phyloP scores from a whole-genome alignment of 1,140 invertebrate genomes.

The Brachystomella parvula region DNA sequence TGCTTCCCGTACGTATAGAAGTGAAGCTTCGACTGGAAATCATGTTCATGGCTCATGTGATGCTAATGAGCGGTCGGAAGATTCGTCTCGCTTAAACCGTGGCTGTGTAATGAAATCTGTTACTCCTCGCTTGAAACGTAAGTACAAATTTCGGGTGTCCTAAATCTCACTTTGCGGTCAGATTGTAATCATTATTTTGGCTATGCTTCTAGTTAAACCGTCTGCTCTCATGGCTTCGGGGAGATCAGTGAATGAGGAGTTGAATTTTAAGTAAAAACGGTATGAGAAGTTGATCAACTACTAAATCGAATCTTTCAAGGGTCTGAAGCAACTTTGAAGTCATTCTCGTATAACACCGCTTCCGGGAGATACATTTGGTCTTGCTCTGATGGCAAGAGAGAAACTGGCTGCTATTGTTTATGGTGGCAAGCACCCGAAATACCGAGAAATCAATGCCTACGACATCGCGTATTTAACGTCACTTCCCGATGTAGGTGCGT shows the following conservation, averaged over 20 bases:
- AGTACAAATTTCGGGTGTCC: background rate
- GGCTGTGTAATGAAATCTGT: background rate
- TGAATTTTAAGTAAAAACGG: background rate
- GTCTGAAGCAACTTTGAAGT: background rate
- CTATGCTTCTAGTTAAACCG: background rate
- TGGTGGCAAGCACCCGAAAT: constrained; percentile 15
- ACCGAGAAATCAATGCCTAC: background rate
- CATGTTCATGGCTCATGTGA: background rate
- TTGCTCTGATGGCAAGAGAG: background rate
- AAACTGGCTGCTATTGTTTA: constrained; percentile 2
- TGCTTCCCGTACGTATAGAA: background rate
- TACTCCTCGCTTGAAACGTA: background rate
- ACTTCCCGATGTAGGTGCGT: background rate
- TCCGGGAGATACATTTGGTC: background rate
- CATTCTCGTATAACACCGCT: background rate
- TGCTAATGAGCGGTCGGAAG: too few species aligned
- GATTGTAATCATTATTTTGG: background rate
- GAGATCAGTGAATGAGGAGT: background rate
- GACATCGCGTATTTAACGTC: background rate
- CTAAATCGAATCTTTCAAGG: background rate
- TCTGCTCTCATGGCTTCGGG: background rate
- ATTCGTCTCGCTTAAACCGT: too few species aligned
- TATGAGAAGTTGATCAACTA: background rate
- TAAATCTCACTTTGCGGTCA: background rate
- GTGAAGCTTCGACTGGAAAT: background rate